phyloP scores from a whole-genome alignment of 1,140 invertebrate genomes.

The Campoletis sonorensis region DNA sequence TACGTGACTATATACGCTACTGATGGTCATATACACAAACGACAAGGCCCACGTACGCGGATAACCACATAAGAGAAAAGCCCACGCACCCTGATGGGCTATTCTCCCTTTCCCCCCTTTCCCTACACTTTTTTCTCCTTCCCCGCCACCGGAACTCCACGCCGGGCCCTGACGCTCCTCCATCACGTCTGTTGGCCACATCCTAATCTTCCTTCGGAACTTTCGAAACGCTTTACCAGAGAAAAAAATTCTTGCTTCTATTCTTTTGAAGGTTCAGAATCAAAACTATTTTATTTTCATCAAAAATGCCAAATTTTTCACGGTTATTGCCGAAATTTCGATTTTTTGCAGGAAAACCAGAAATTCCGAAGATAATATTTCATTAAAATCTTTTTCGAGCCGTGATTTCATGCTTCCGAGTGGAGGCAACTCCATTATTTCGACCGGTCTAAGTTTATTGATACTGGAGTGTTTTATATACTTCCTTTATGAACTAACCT shows the following conservation, averaged over 20 bases:
- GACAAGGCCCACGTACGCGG: conserved; percentile 3
- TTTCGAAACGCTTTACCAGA: not conserved
- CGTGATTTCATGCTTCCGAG: no score
- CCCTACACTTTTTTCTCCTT: not conserved
- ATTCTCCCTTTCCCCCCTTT: not conserved
- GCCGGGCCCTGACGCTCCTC: not conserved
- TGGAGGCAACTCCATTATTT: no score
- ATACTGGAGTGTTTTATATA: no score
- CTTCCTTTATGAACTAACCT: no score
- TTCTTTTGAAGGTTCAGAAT: not conserved
- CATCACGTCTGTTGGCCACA: conserved; percentile 3
- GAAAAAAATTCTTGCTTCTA: not conserved
- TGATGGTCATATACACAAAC: not conserved
- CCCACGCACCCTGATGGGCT: conserved; percentile 2
- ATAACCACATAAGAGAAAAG: not conserved
- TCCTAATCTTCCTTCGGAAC: not conserved
- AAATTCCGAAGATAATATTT: no score
- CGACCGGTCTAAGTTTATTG: no score
- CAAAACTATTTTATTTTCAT: not conserved
- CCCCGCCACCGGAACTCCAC: not conserved
- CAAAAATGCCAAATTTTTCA: no score
- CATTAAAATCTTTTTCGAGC: no score
- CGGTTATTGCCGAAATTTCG: no score
- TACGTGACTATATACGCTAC: not conserved
- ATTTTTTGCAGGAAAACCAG: no score